Conservation (phyloP, 1,140 invertebrate genomes). For the Oppia nitens region DNA sequence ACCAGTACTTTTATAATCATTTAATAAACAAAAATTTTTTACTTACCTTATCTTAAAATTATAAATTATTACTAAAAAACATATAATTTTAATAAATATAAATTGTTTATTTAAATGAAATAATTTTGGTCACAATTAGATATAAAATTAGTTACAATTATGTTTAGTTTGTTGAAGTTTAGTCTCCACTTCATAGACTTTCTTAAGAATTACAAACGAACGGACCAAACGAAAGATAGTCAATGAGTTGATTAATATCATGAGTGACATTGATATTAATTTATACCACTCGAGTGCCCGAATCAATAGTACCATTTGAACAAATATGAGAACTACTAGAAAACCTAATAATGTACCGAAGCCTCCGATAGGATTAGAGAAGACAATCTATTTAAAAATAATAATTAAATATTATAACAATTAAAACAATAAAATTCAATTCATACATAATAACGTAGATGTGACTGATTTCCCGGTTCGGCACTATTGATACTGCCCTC, state of each 20-base stretch:
- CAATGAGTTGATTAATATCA: constrained; percentile 77
- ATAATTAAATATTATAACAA: neutral
- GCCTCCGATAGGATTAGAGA: constrained; percentile 63
- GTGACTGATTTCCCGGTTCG: constrained; percentile 60
- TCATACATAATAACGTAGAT: constrained; percentile 61
- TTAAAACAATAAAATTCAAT: neutral
- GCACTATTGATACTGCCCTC: constrained; percentile 54
- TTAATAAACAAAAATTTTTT: too few species aligned
- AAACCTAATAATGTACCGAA: constrained; percentile 53
- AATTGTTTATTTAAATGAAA: too few species aligned
- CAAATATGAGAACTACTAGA: constrained; percentile 49
- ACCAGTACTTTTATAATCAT: too few species aligned
- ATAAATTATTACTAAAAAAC: too few species aligned
- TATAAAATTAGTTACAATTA: neutral
- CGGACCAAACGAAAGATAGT: constrained; percentile 71
- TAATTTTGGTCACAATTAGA: too few species aligned
- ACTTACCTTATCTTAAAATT: too few species aligned
- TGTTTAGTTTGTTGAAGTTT: constrained; percentile 38
- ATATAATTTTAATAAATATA: too few species aligned
- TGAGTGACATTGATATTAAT: constrained; percentile 59
- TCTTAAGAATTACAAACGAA: constrained; percentile 66
- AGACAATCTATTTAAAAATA: constrained; percentile 47
- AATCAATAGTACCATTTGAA: constrained; percentile 58
- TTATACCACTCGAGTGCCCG: constrained; percentile 75
- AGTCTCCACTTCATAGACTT: constrained; percentile 55